Conservation (phyloP, 2,113 vertebrate genomes). For the Protomyctophum bolini region DNA sequence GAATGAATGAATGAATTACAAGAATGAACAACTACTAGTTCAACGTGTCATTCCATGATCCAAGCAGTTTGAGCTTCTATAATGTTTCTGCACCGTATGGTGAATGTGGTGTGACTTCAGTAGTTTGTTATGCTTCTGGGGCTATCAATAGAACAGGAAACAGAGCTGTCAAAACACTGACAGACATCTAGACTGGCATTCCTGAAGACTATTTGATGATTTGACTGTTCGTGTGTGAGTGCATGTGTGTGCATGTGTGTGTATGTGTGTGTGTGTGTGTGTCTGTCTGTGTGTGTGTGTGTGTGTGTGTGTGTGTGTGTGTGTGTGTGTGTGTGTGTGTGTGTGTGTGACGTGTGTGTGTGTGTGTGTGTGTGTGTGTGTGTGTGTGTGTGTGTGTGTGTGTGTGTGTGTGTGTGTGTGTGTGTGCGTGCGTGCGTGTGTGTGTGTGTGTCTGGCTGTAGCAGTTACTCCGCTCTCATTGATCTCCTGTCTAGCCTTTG, state of each 20-base stretch:
- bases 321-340: neutral
- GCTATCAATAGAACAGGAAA: neutral
- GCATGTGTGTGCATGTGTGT: neutral
- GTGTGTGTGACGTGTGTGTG: neutral
- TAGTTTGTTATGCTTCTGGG: slow-evolving; percentile 12
- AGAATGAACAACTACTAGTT: too few species aligned
- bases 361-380: slow-evolving; percentile 2
- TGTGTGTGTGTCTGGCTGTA: neutral
- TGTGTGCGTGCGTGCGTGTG: neutral
- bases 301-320: neutral
- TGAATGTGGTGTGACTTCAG: slow-evolving; percentile 1
- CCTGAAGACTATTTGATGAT: neutral
- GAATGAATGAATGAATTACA: too few species aligned
- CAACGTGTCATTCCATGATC: too few species aligned
- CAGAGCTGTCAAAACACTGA: neutral
- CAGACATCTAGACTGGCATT: neutral
- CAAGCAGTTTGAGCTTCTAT: too few species aligned
- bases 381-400: slow-evolving; percentile 2
- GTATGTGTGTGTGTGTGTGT: neutral
- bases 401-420: neutral
- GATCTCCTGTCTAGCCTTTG: slow-evolving; percentile 3
- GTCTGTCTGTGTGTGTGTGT: slow-evolving; percentile 1
- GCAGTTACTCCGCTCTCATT: slow-evolving; percentile 11
- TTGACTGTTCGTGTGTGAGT: neutral
- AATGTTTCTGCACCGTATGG: neutral